phyloP scores from a whole-genome alignment of 2,888 invertebrate species.

The Lochmaea capreae region DNA sequence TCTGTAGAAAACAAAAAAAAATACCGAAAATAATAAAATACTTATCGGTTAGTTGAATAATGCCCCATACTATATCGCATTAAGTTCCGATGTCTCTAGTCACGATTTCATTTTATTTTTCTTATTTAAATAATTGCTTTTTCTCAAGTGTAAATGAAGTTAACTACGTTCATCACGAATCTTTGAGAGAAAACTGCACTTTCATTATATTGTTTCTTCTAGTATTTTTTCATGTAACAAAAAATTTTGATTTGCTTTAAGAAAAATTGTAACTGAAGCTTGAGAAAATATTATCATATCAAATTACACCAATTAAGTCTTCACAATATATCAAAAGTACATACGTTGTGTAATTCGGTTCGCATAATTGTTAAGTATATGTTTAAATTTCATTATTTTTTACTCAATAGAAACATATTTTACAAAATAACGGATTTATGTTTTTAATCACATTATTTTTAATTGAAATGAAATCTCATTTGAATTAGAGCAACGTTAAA shows the following conservation, averaged over 20 bases:
- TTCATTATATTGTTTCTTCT: neutral
- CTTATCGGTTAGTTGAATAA: neutral
- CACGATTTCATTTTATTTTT: neutral
- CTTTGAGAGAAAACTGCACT: slow-evolving; percentile 3
- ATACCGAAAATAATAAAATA: too few relatives aligned
- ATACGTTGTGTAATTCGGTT: slow-evolving; percentile 18
- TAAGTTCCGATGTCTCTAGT: neutral
- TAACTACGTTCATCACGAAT: neutral
- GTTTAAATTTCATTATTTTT: slow-evolving; percentile 18
- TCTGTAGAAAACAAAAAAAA: neutral
- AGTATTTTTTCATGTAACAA: neutral
- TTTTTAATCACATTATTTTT: slow-evolving; percentile 5
- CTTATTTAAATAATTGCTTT: slow-evolving; percentile 1
- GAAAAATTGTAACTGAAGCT: neutral
- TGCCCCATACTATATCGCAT: neutral
- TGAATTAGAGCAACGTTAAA: neutral
- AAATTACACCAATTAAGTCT: slow-evolving; percentile 15
- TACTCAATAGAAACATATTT: slow-evolving; percentile 6
- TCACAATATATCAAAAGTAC: slow-evolving; percentile 15
- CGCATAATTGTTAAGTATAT: slow-evolving; percentile 24
- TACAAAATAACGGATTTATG: neutral
- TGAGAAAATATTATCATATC: slow-evolving; percentile 18
- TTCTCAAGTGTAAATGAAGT: slow-evolving; percentile 27
- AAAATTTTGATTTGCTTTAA: neutral
- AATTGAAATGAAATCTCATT: neutral